Percentiles rank a stretch among this genome's conserved stretches.
phyloP scores from a whole-genome alignment of 92 coral and sea anemone genomes.

The Porites cylindrica region DNA sequence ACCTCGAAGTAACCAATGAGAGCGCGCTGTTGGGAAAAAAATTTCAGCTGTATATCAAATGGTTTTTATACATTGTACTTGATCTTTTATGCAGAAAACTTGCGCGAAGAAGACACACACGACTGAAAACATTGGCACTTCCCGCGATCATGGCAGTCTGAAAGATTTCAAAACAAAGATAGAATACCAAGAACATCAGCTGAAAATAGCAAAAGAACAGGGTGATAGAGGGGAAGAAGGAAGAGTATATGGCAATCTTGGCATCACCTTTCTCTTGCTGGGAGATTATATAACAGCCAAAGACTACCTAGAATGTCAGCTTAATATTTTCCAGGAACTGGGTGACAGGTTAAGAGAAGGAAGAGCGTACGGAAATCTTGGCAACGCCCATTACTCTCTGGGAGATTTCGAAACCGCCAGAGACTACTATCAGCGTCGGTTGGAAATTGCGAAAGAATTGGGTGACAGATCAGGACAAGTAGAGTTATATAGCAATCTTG shows the following conservation, averaged over 20 bases:
- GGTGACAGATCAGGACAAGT: background rate
- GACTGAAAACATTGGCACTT: too few relatives aligned
- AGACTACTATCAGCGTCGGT: background rate
- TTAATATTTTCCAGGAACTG: background rate
- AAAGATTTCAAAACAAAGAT: background rate
- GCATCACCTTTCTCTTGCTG: background rate
- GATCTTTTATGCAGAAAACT: too few relatives aligned
- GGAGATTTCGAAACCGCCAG: background rate
- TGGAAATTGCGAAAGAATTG: background rate
- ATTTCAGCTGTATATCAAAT: too few relatives aligned
- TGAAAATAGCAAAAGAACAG: background rate
- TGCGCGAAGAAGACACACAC: too few relatives aligned
- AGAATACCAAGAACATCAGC: background rate
- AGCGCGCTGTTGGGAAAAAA: too few relatives aligned
- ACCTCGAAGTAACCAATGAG: too few relatives aligned
- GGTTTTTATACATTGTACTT: too few relatives aligned
- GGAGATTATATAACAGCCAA: background rate
- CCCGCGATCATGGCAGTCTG: background rate
- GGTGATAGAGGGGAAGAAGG: constrained; percentile 5
- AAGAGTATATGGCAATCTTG: background rate
- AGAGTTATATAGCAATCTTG: background rate
- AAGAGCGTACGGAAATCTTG: background rate
- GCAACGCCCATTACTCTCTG: background rate
- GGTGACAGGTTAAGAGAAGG: background rate
- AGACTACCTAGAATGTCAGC: background rate